Conservation (phyloP, 2,113 vertebrate species). For the Alces alces region DNA sequence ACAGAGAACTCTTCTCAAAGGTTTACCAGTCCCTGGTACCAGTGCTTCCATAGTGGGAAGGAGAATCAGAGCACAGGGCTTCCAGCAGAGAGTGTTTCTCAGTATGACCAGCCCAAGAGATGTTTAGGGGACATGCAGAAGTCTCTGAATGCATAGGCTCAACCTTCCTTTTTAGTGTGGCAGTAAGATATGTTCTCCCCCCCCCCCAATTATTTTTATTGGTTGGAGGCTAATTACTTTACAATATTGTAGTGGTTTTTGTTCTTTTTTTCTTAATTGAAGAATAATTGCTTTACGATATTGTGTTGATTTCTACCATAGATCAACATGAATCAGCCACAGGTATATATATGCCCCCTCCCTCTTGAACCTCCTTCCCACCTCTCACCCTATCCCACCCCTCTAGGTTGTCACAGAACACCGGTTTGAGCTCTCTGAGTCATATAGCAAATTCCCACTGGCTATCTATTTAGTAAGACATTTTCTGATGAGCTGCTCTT, state of each 20-base stretch:
- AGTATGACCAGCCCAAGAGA: not conserved
- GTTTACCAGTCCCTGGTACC: slow-evolving; percentile 58
- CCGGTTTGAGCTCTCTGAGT: not conserved
- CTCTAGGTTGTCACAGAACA: not conserved
- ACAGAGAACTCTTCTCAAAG: not conserved
- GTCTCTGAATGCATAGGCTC: not conserved
- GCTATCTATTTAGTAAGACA: not conserved
- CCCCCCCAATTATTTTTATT: no score
- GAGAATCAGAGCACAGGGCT: slow-evolving; percentile 67
- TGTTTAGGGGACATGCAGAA: not conserved
- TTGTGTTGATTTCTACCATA: not conserved
- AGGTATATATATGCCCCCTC: not conserved
- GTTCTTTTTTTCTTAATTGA: not conserved
- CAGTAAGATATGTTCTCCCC: not conserved
- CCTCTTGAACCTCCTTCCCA: not conserved
- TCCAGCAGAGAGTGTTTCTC: not conserved
- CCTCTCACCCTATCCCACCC: not conserved
- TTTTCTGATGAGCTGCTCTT: not conserved
- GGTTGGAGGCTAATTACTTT: no score
- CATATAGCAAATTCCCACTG: not conserved
- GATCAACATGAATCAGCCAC: not conserved
- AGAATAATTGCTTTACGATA: not conserved
- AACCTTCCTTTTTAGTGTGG: not conserved
- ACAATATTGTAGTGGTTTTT: no score
- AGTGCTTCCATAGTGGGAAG: slow-evolving; percentile 74